Evolutionary conservation across 53 echinoderm and acorn worm genomes (phyloP).

Genomic region (Patiria pectinifera): DNA sequence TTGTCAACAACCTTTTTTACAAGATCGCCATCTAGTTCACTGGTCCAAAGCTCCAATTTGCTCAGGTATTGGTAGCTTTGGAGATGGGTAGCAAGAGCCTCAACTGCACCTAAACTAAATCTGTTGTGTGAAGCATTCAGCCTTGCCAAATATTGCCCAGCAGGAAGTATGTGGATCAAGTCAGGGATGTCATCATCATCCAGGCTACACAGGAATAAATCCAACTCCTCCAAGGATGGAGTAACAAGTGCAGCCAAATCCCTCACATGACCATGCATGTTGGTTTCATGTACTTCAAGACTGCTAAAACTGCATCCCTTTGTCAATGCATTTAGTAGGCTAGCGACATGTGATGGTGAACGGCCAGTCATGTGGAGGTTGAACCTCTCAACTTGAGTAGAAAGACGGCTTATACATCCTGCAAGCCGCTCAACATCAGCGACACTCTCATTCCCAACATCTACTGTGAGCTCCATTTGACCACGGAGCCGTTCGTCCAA

Average conservation of each 20-base stretch:
- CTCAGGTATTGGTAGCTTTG: neutral
- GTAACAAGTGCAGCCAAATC: neutral
- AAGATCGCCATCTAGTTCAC: neutral
- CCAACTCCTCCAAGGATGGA: neutral
- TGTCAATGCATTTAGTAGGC: neutral
- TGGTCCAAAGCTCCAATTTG: neutral
- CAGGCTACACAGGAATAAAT: neutral
- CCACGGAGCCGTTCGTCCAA: neutral
- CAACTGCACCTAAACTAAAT: neutral
- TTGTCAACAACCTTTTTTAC: neutral
- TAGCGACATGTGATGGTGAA: neutral
- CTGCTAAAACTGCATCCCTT: neutral
- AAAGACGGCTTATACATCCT: neutral
- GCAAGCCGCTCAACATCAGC: neutral
- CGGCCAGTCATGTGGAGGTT: neutral
- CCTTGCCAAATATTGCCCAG: neutral
- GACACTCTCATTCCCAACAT: neutral
- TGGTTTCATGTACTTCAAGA: neutral
- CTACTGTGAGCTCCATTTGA: neutral
- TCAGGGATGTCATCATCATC: neutral
- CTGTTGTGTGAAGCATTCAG: neutral
- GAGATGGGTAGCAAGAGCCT: neutral
- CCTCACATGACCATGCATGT: neutral
- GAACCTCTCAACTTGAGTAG: neutral
- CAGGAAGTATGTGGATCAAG: neutral